These are phyloP conservation scores for Cerceris rybyensis DNA, from an alignment of 2,888 invertebrate genomes.

Conservation along the genomic window DNA sequence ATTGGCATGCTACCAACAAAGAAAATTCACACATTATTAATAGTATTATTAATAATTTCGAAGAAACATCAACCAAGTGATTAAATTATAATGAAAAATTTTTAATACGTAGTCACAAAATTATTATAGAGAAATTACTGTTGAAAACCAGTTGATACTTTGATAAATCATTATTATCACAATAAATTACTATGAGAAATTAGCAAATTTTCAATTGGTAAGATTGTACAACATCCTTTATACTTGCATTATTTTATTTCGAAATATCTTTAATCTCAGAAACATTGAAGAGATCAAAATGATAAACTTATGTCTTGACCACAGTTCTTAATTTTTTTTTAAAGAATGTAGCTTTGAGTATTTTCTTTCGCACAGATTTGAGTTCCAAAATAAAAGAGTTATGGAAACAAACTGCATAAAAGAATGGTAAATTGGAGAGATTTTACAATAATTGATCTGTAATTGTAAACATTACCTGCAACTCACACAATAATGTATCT, in stretches of 20 bases:
- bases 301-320: constrained; percentile 8
- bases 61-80: background rate
- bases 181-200: too few relatives aligned
- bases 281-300: constrained; percentile 23
- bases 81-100: background rate
- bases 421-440: constrained; percentile 17
- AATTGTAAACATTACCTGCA: constrained; percentile 39
- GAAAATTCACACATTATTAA: constrained; percentile 5
- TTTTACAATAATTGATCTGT: constrained; percentile 38
- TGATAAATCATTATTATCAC: constrained; percentile 1
- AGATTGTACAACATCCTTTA: constrained; percentile 28
- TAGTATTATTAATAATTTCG: background rate
- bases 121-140: constrained; percentile 8
- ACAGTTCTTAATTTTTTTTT: constrained; percentile 12
- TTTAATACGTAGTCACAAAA: constrained; percentile 23
- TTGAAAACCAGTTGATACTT: constrained; percentile 25
- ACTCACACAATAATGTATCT: constrained; percentile 40
- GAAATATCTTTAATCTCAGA: constrained; percentile 1
- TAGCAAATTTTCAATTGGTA: background rate
- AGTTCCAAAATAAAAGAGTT: background rate
- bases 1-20: constrained; percentile 53
- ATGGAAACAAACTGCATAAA: constrained; percentile 25
- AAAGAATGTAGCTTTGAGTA: constrained; percentile 28
- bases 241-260: constrained; percentile 1
- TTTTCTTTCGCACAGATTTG: constrained; percentile 12